Conservation (phyloP, 2,113 vertebrate species). For the Ibidorhyncha struthersii region DNA sequence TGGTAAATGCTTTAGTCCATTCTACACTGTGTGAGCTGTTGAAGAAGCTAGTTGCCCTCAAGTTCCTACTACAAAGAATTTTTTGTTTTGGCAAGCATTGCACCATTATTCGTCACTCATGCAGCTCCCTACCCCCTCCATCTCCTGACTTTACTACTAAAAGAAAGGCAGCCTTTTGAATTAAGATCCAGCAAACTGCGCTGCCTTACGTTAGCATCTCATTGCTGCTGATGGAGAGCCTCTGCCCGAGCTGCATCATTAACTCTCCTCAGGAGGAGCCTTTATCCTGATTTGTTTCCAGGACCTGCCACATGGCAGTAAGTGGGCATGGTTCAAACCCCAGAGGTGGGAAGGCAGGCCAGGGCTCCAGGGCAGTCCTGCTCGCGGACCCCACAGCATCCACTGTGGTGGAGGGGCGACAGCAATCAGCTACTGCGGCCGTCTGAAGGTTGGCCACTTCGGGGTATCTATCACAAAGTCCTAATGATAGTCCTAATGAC, state of each 20-base stretch:
- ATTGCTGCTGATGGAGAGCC: background rate
- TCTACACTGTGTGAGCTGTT: background rate
- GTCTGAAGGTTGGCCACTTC: background rate
- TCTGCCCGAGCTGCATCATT: background rate
- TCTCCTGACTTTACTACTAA: background rate
- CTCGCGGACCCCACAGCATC: background rate
- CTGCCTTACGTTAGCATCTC: background rate
- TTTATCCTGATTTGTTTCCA: background rate
- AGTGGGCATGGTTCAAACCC: background rate
- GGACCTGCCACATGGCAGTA: background rate
- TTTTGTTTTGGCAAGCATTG: background rate
- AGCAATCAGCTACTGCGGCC: background rate
- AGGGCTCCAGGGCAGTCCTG: background rate
- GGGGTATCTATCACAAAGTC: background rate
- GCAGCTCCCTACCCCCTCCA: background rate
- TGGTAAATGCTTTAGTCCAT: background rate
- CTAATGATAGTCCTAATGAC: background rate
- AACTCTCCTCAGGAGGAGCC: background rate
- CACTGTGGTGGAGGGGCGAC: background rate
- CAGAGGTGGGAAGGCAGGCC: background rate
- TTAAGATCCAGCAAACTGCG: background rate
- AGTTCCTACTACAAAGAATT: background rate
- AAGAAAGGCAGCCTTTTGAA: background rate
- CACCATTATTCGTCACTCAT: background rate
- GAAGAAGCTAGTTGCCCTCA: background rate